Conservation (phyloP, 1,140 invertebrate species). For the Pseudobourletiella spinata region DNA sequence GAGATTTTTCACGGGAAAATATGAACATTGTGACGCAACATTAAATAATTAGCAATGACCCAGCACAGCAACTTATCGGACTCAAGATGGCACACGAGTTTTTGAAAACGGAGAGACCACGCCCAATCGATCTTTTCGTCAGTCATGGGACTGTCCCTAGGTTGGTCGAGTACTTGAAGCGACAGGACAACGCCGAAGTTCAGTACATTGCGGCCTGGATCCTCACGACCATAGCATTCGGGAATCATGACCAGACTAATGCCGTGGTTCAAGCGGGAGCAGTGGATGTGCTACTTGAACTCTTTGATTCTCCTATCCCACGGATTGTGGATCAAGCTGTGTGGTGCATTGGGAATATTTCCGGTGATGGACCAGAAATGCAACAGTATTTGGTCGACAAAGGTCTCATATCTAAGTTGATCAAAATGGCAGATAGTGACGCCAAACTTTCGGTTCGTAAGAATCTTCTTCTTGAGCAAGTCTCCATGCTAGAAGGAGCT, state of each 20-base stretch:
- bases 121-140: neutral
- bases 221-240: neutral
- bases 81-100: conserved; percentile 2
- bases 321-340: neutral
- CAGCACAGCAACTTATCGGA: neutral
- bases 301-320: neutral
- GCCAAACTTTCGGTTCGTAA: too few relatives aligned
- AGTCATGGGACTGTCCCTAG: neutral
- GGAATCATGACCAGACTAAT: neutral
- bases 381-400: neutral
- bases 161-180: neutral
- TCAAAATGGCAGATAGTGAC: neutral
- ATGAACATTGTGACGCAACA: neutral
- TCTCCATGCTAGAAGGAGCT: too few relatives aligned
- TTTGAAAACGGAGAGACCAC: neutral
- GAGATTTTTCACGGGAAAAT: neutral
- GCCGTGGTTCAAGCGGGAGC: neutral
- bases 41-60: neutral
- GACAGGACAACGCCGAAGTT: neutral
- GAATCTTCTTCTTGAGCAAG: too few relatives aligned
- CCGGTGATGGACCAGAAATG: conserved; percentile 1
- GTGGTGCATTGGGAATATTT: conserved; percentile 7
- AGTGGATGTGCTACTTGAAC: neutral
- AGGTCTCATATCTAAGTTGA: neutral
- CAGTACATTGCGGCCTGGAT: neutral